These are phyloP conservation scores for Notechis scutatus DNA, from an alignment of 2,113 vertebrate genomes.

Conservation along the genomic window DNA sequence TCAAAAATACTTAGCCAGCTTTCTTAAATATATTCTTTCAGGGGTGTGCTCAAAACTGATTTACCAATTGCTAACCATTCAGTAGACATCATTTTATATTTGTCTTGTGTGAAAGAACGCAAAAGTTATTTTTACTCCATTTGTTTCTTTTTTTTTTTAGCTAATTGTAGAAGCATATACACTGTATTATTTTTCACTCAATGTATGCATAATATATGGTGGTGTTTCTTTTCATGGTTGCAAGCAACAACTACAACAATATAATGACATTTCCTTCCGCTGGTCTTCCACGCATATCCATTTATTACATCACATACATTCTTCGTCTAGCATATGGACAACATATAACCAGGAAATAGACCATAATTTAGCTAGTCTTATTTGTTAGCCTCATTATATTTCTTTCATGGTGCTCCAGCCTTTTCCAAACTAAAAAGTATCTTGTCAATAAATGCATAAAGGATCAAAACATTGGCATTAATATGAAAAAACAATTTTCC, in stretches of 20 bases:
- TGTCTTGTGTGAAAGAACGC: not conserved
- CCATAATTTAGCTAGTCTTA: not conserved
- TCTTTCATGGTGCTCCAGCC: not conserved
- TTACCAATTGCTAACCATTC: not conserved
- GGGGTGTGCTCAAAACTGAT: not conserved
- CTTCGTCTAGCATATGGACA: not conserved
- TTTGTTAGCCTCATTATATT: not conserved
- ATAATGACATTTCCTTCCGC: constrained; percentile 3
- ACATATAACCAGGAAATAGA: not conserved
- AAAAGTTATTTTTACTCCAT: not conserved
- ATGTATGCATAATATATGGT: not conserved
- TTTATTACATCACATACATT: not conserved
- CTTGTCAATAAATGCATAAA: not conserved
- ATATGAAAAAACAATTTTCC: not conserved
- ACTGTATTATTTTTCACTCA: not conserved
- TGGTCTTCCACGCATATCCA: not conserved
- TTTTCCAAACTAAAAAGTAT: not conserved
- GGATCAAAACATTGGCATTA: not conserved
- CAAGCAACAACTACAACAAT: constrained; percentile 2
- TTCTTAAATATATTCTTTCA: not conserved
- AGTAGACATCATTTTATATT: not conserved
- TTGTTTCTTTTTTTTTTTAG: not conserved
- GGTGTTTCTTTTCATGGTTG: not conserved
- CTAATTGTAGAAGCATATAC: not conserved
- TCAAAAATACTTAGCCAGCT: not conserved